Conservation (phyloP, 2,797 vertebrate genomes). For the Spea hammondii region DNA sequence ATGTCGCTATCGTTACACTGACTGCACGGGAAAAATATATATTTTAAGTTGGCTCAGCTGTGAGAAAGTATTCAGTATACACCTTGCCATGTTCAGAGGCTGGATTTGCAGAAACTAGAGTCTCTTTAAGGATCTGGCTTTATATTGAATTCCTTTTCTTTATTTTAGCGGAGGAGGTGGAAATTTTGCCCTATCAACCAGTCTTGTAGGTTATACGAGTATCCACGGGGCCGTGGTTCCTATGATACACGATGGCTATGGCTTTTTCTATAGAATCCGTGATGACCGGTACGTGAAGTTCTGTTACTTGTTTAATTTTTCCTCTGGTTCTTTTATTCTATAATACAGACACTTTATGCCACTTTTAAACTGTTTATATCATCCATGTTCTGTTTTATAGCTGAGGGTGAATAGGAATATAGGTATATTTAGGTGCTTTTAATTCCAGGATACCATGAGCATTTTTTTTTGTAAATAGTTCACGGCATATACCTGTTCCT, state of each 20-base stretch:
- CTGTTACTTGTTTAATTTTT: no score
- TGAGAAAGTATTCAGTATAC: no score
- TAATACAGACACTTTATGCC: background rate
- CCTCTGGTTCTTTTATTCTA: no score
- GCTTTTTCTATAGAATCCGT: conserved; percentile 93
- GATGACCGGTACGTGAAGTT: conserved; percentile 79
- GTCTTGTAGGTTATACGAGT: conserved; percentile 86
- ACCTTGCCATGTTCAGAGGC: no score
- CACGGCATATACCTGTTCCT: background rate
- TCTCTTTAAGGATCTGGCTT: background rate
- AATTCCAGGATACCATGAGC: background rate
- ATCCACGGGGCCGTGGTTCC: conserved; percentile 77
- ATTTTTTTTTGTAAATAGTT: background rate
- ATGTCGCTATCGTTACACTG: no score
- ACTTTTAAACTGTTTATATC: background rate
- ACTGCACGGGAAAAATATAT: no score
- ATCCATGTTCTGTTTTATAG: background rate
- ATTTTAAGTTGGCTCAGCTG: no score
- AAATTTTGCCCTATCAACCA: conserved; percentile 91
- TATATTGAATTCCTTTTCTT: conserved; percentile 51
- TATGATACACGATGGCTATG: conserved; percentile 88
- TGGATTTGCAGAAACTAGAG: no score
- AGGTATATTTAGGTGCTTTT: no score
- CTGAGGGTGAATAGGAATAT: no score
- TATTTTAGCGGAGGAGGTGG: conserved; percentile 87